Base-by-base conservation (phyloP, 1,140 invertebrate species). In the Heliconius eleuchia region DNA sequence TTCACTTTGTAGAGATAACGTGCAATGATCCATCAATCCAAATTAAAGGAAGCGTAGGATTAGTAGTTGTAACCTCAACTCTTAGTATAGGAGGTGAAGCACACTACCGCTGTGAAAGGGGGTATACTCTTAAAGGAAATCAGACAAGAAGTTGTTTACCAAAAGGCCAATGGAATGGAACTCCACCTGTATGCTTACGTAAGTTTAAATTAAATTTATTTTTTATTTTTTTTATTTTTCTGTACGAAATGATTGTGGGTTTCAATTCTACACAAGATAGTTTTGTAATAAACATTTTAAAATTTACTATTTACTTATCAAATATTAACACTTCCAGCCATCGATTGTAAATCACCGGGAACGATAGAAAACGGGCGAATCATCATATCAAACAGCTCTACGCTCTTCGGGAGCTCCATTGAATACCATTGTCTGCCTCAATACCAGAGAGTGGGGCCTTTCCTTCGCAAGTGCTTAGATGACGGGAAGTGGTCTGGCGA, bases 371-470 rank as follows among this genome's bases (percentile, higher is more conserved):
- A 98, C 88, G 98, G 98, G 0, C 95, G 98, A 80, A 96, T 98
- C 1, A 98, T 98, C 83, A 96, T 98, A 11, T 96, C 98, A 57
- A 98, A 99, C 85, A 96, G 97, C 34, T 97, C 97, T 0, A 98
- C 97, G 0, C 95, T 96, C 7, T 99, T 97, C 86, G 97, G 97
- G 9, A 97, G 97, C 76, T 96, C 96, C 3, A 96, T 98, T 2
- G 97, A 98, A 86, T 99, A 99, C 89, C 97, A 98, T 83, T 99
- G 98, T 88, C 93, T 98, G 75, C 97, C 97, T 9, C 97, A 97
- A 81, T 98, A 96, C 91, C 97, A 97, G 87, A 95, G 98, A 60
- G 96, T 97, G 1, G 98, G 98, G 0, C 97, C 97, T 6, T 98
- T 97, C 89, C 92, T 98, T 3, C 95, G 97, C 73, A 98, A 97